phyloP scores from a whole-genome alignment of 2,797 vertebrate species.

The Chanos chanos region DNA sequence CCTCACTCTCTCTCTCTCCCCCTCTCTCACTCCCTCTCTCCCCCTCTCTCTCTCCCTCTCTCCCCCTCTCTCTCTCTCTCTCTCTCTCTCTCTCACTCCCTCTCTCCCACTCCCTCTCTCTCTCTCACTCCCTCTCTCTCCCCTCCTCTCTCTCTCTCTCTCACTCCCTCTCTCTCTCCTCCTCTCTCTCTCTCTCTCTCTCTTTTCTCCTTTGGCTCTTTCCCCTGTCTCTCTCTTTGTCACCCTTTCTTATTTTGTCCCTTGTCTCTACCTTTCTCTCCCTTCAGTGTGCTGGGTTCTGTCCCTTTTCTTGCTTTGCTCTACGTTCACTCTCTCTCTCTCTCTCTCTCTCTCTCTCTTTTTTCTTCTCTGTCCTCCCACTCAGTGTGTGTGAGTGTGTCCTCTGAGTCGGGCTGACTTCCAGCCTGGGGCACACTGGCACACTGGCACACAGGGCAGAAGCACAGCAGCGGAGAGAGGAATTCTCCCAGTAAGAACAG shows the following conservation, averaged over 20 bases:
- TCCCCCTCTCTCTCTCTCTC: slow-evolving; percentile 3
- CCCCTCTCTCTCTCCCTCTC: neutral
- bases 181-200: slow-evolving; percentile 11
- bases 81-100: slow-evolving; percentile 13
- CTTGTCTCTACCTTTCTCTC: neutral
- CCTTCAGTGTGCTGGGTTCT: neutral
- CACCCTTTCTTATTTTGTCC: slow-evolving; percentile 11
- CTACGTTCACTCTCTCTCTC: slow-evolving; percentile 24
- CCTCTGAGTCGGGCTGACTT: slow-evolving; percentile 10
- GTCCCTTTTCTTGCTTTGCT: neutral
- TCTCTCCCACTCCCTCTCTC: neutral
- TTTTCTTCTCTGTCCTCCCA: slow-evolving; percentile 9
- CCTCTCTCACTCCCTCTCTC: neutral
- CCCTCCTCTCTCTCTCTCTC: neutral
- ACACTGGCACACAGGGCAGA: slow-evolving; percentile 27
- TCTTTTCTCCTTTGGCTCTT: slow-evolving; percentile 1
- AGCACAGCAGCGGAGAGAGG: slow-evolving; percentile 24
- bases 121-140: neutral
- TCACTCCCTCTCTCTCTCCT: slow-evolving; percentile 27
- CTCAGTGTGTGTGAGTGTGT: slow-evolving; percentile 7
- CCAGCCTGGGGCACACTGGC: slow-evolving; percentile 12
- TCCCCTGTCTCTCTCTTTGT: slow-evolving; percentile 3
- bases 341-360: slow-evolving; percentile 7
- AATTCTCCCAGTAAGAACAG: slow-evolving; percentile 36
- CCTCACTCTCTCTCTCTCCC: neutral